These are phyloP conservation scores for Oceanodroma tethys DNA, from an alignment of 2,113 vertebrate genomes.

Conservation along the genomic window DNA sequence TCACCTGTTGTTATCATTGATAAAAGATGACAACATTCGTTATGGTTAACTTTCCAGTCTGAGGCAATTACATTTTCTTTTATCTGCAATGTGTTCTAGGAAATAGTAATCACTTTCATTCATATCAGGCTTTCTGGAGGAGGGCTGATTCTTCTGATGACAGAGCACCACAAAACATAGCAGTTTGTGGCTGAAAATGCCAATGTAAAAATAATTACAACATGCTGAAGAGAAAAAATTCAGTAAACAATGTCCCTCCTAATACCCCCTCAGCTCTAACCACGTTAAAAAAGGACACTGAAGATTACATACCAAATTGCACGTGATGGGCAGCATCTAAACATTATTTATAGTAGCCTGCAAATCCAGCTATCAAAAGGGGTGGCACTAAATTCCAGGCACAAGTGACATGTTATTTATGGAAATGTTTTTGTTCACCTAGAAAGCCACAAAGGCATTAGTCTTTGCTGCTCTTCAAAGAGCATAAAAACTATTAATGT, in stretches of 20 bases:
- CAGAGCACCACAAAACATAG: background rate
- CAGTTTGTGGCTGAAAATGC: background rate
- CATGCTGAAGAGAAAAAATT: background rate
- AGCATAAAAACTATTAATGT: background rate
- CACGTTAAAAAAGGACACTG: background rate
- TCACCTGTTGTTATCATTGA: slow-evolving; percentile 54
- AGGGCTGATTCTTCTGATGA: background rate
- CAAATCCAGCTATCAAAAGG: background rate
- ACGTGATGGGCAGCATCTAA: background rate
- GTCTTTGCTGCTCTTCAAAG: background rate
- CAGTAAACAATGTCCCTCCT: background rate
- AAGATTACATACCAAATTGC: background rate
- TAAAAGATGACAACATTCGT: slow-evolving; percentile 45
- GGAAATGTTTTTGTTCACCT: background rate
- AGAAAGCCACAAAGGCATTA: background rate
- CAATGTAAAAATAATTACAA: background rate
- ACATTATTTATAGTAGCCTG: background rate
- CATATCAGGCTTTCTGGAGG: background rate
- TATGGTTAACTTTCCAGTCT: slow-evolving; percentile 31
- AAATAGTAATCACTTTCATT: slow-evolving; percentile 10
- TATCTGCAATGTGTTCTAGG: background rate
- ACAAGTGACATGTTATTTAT: background rate
- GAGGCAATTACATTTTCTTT: slow-evolving; percentile 18
- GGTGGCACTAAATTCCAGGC: background rate
- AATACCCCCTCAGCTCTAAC: background rate